Evolutionary conservation across 2,113 vertebrate genomes (phyloP), one percentile per base, ranked within the genome.

Genomic region (Proterorhinus semilunaris): DNA sequence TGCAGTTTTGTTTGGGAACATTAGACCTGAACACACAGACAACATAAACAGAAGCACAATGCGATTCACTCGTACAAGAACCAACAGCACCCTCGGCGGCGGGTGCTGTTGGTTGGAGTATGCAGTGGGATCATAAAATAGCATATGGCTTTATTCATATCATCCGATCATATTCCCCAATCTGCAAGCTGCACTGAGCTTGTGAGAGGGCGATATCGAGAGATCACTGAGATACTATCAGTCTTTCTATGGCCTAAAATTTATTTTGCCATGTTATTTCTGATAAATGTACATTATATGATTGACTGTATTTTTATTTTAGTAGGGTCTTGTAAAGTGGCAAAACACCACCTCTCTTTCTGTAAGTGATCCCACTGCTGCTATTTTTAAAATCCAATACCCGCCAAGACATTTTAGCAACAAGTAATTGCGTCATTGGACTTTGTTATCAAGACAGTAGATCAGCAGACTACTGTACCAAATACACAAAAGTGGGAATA

Each of bases 371-470:
- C 86, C 91, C 78, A 48, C 79, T 71, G 71, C 47, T 50, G 85
- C 91, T 93, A 93, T 93, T 93, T 93, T 88, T 93, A 90, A 91
- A 87, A 82, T 52, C 71, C 82, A 80, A 88, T 87, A 91, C 71
- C 67, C 85, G 90, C 91, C 87, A 90, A 92, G 91, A 91, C 90
- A 91, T 93, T 92, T 92, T 82, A 89, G 87, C 21, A 64, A 83
- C 73, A 13, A 76, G 81, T 76, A 69, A 76, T 78, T 76, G 80
- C 82, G 78, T 91, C 87, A 90, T 79, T 79, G 54, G 16, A 72
- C 78, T 74, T 79, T 87, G 82, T 27, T 67, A 66, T 67, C 65
- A 72, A 78, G 55, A 75, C 80, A 80, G 76, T 54, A 44, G 66
- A 68, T 74, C 48, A 69, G 70, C 66, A 72, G 54, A 66, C 68